Evolutionary conservation across 1,140 invertebrate genomes (phyloP), one percentile per base, ranked within the genome.

Genomic region (Dinothrombium tinctorium): DNA sequence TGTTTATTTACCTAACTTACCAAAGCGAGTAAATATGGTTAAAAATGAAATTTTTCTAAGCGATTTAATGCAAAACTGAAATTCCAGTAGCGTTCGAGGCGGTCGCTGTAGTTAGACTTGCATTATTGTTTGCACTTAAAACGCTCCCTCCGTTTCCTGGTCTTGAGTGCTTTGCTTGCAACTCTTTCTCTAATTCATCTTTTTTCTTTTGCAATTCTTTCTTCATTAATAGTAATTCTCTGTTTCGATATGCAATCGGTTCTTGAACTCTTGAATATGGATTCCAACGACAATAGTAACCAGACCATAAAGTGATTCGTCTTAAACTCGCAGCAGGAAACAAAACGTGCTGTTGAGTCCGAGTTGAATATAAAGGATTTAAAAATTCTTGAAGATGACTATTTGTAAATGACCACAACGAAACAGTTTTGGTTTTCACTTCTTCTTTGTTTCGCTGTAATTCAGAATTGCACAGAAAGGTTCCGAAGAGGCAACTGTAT

Each of bases 401-500:
- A 57, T 95, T 94, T 2, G 83, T 76, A 53, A 78, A 84, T 0
- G 89, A 94, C 94, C 92, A 99, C 5, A 99, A 57, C 0, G 90
- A 96, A 1, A 83, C 71, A 0, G 92, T 95, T 51, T 72, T 75
- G 42, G 75, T 71, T 58, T 87, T 90, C 2, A 96, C 64, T 56
- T 77, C 75, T 57, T 69, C 59, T 36, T 61, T 59, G 2, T 57
- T 45, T 37, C 67, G 53, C 44, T 66, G 59, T 41, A 58, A 56
- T 47, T 71, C 67, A 46, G 59, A 60, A 56, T 96, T 98, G 51
- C 71, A 94, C 1, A 99, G 68, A 63, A 99, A 99, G 6, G 92
- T 98, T 9, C 94, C 94, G 62, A 95, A 99, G 44, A 87, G 68
- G 61, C 89, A 95, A 12, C 84, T 87, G 62, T 96, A 98, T 21